Evolutionary conservation across 2,113 vertebrate species (phyloP).

Genomic region (Buteo buteo): DNA sequence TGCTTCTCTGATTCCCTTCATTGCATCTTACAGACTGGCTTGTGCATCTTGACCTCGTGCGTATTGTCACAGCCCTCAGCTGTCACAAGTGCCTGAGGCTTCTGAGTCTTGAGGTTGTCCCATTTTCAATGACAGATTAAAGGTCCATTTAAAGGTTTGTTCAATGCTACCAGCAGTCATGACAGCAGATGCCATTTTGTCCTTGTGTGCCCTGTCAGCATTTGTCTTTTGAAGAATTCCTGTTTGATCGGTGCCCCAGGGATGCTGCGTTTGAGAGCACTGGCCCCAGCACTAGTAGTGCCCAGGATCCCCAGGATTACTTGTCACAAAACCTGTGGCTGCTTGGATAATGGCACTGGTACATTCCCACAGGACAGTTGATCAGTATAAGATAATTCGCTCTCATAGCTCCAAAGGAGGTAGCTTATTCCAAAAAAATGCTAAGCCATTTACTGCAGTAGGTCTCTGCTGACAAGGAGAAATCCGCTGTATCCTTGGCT

Average conservation of each 20-base stretch:
- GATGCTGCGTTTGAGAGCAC: not conserved
- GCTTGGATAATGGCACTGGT: not conserved
- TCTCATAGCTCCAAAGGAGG: not conserved
- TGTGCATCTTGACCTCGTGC: not conserved
- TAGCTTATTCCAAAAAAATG: not conserved
- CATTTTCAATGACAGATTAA: not conserved
- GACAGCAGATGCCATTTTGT: not conserved
- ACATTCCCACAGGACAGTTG: not conserved
- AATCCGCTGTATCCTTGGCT: conserved; percentile 1
- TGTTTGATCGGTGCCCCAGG: not conserved
- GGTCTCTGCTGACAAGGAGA: conserved; percentile 19
- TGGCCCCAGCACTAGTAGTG: not conserved
- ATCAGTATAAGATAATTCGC: not conserved
- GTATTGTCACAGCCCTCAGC: not conserved
- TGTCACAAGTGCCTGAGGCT: not conserved
- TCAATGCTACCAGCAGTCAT: not conserved
- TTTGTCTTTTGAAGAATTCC: not conserved
- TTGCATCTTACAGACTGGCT: not conserved
- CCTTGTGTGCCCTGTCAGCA: not conserved
- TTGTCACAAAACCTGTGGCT: not conserved
- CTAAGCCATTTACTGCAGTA: not conserved
- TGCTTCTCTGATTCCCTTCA: not conserved
- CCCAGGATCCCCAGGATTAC: not conserved
- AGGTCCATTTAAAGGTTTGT: not conserved
- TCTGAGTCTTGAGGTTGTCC: not conserved